Evolutionary conservation across 2,888 invertebrate genomes (phyloP), one percentile per base, ranked within the genome.

Genomic region (Mesorhabditis spiculigera): DNA sequence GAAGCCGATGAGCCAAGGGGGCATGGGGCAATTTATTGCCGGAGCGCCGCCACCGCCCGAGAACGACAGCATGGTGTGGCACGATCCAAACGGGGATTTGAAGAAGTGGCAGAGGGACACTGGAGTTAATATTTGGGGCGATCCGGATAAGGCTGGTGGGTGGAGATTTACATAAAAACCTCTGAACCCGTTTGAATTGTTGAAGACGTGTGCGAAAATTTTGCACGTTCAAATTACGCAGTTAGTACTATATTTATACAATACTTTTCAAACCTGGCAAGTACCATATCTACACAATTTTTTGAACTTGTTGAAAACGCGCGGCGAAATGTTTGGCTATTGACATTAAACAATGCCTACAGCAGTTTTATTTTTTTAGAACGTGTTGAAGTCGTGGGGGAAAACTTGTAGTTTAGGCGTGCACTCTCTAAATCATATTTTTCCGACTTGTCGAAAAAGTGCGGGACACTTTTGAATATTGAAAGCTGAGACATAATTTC

Each of bases 81-180:
- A 77, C 63, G 77, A 80, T 71, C 80, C 80, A 13, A 80, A 80
- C 43, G 80, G 76, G 62, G 78, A 78, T 45, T 69, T 80, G 67
- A 80, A 80, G 73, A 80, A 80, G 64, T 80, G 80, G 80, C 80
- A 80, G 70, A 63, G 80, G 50, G 80, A 80, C 50, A 80, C 80
- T 13, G 80, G 80, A 63, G 80, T 80, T n/a, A 73, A 73, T 6
- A 50, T 69, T 45, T 80, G 80, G 80, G 80, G 80, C 67, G 80
- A 80, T 70, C 80, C 80, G 45, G 80, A 80, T 63, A 77, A 80
- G 69, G 75, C 76, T 42, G 66, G 75, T 77, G 61, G 73, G 75
- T 66, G 5, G n/a, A 13, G n/a, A n/a, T n/a, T n/a, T n/a, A n/a
- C n/a, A n/a, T n/a, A n/a, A n/a, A n/a, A n/a, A n/a, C n/a, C n/a